Base-by-base conservation (phyloP, 1,140 invertebrate genomes). In the Phymorhynchus buccinoides region DNA sequence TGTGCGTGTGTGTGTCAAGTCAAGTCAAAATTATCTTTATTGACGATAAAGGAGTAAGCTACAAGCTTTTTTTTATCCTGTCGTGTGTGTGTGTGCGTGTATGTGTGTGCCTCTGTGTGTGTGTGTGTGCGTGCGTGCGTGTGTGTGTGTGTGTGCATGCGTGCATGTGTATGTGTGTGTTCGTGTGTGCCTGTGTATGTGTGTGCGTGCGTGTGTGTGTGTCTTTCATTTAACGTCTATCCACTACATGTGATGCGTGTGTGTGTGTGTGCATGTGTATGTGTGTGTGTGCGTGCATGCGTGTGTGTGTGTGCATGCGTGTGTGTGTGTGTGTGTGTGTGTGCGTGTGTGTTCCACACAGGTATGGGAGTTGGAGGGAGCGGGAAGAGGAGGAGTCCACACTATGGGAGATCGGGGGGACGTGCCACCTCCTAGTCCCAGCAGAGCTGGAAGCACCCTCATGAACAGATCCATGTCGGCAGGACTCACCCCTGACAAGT, bases 341-440 rank as follows among this genome's bases (percentile, higher is more conserved):
- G 44, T 6, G 44, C 44, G 18, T 4, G 22, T 62, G n/a, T 27
- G 6, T 22, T 27, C 22, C 22, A 14, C 56, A 62, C 56, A 62
- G 22, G 56, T 82, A 37, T 68, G 56, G 56, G 56, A 68, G 52
- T 35, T 82, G 56, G 32, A 66, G 62, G 3, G 79, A 32, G 27
- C 7, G 6, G 30, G 30, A n/a, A 35, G 7, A n/a, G n/a, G n/a
- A n/a, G n/a, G n/a, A n/a, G n/a, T n/a, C n/a, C n/a, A n/a, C n/a
- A n/a, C n/a, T n/a, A n/a, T n/a, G n/a, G n/a, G n/a, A n/a, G n/a
- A n/a, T 4, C 6, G 6, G 68, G 68, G 30, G 35, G 30, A 71
- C 9, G 30, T 71, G 9, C 62, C n/a, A 35, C 56, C 80, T 7
- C 27, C 52, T n/a, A 81, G 52, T 81, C 80, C 80, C 27, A 37